Base-by-base conservation (phyloP, 1,140 invertebrate genomes). In the Drosophila mayri region DNA sequence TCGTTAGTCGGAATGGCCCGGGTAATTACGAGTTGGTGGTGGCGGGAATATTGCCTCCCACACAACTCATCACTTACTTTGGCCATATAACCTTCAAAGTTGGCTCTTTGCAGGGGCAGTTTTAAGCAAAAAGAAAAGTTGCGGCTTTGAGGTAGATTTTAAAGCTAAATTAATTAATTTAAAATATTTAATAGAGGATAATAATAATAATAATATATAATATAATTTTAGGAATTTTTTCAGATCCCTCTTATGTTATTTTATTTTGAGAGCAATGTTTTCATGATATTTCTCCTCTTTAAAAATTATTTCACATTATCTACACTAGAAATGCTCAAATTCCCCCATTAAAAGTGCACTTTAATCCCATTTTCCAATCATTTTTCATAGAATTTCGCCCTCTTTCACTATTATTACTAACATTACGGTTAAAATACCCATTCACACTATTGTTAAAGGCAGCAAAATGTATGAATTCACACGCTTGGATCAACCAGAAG, bases 1-100 rank as follows among this genome's bases (percentile, higher is more conserved):
- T 90, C 84, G 65, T 90, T 88, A 77, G 65, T 62, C 73, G 66
- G 57, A 88, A 88, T 88, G 76, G 54, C 47, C 55, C 65, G 54
- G 68, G 71, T 88, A 88, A 87, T 87, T 88, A 88, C 63, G 46
- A 63, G 60, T 41, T 54, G 11, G 3, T 37, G 44, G 58, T 12
- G n/a, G 30, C 30, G 37, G 40, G 6, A 30, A 49, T n/a, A 55
- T 32, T 35, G 28, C 61, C 25, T 12, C 18, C 35, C 35, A 11
- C 22, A 40, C 40, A 75, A 62, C 44, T 61, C 58, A 57, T 20
- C 71, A 55, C 43, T 32, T 71, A 25, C 52, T 59, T 59, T 16
- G 35, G 22, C n/a, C 10, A n/a, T 47, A 40, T 49, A 59, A 71
- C 68, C 68, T 72, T 72, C 37, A 49, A 46, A 71, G 41, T 70